Base-by-base conservation (phyloP, 2,113 vertebrate species). In the Athene cunicularia region DNA sequence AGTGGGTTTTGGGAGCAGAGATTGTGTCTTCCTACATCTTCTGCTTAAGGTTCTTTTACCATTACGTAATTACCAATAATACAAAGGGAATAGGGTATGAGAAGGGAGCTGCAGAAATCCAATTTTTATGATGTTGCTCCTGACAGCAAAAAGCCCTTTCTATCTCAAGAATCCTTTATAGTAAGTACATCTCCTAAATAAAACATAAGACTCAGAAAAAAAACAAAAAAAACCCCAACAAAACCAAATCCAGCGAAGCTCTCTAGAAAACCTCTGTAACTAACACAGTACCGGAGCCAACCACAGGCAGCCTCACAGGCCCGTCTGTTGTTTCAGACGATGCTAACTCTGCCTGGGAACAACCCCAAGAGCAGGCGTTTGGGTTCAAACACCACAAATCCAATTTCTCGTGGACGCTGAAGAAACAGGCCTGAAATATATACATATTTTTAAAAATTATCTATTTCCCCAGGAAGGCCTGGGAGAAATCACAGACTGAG, bases 61-160 rank as follows among this genome's bases (percentile, higher is more conserved):
- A 11, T 82, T n/a, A 55, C 0, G 2, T 73, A 90, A 93, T 90
- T 86, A 47, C 63, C 73, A 84, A 20, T 41, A 77, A 14, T 18
- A 93, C 85, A 86, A 91, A 94, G 81, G 39, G 88, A 97, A 95
- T 52, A 53, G 47, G 59, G 64, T 16, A 92, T 73, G 90, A 93
- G 71, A 37, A 39, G 70, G 55, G 55, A 47, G 23, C 63, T 74
- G 49, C 75, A 90, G 67, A 86, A 76, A 94, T 45, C 70, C 39
- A 41, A 6, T 53, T 59, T 91, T 35, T 85, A 52, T 66, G 81
- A 68, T 71, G 70, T 35, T 75, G 53, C 63, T 92, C 75, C 79
- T 72, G 93, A 83, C 66, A 95, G 95, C 55, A 80, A 62, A 94
- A 76, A 85, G 66, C 22, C 33, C 39, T 28, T 91, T 90, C 49